Percentiles rank a stretch among this genome's conserved stretches.
These are phyloP conservation scores for Euplexia lucipara DNA, from an alignment of 2,888 invertebrate genomes.

Conservation along the genomic window DNA sequence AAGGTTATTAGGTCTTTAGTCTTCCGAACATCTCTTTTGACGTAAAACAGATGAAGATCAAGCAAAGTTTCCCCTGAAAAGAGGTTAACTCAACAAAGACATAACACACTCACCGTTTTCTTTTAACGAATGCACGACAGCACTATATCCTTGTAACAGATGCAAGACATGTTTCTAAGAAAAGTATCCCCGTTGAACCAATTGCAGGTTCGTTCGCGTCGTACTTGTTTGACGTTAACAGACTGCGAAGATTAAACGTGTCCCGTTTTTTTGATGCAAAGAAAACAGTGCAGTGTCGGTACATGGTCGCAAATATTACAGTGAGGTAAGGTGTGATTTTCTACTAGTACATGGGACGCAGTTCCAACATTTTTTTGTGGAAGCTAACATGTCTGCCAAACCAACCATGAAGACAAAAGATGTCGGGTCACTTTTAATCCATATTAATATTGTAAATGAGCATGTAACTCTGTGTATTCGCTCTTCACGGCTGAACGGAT, in stretches of 20 bases:
- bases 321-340: not conserved
- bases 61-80: not conserved
- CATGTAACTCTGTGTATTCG: too few relatives aligned
- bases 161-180: constrained; percentile 59
- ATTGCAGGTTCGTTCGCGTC: constrained; percentile 63
- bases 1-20: not conserved
- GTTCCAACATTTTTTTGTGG: too few relatives aligned
- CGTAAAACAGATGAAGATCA: not conserved
- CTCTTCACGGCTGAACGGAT: too few relatives aligned
- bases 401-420: too few relatives aligned
- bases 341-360: too few relatives aligned
- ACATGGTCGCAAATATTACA: constrained; percentile 10
- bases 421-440: too few relatives aligned
- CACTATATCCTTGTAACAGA: constrained; percentile 46
- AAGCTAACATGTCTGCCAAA: too few relatives aligned
- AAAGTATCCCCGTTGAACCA: constrained; percentile 65
- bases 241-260: constrained; percentile 73
- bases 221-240: constrained; percentile 67
- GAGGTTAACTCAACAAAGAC: constrained; percentile 3
- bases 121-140: constrained; percentile 35
- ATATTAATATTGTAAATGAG: too few relatives aligned
- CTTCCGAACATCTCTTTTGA: not conserved
- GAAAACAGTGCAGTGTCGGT: constrained; percentile 39
- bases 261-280: constrained; percentile 64
- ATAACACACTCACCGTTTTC: constrained; percentile 20